These are phyloP conservation scores for Xylocampa areola DNA, from an alignment of 2,888 invertebrate genomes.

Conservation along the genomic window DNA sequence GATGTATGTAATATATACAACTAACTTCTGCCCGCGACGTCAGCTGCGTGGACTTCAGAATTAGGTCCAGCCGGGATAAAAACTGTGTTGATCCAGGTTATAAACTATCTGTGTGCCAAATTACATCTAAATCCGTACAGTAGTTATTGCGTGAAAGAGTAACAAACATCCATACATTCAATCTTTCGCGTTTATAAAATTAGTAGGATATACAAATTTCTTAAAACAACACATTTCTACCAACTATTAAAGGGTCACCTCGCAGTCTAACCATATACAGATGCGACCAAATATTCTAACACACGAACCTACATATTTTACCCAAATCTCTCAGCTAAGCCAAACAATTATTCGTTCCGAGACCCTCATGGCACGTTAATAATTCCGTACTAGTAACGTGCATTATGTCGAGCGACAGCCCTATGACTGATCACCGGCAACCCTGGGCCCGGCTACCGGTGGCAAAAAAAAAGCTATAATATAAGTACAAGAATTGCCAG, in stretches of 20 bases:
- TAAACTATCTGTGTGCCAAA: too few relatives aligned
- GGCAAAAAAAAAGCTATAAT: constrained; percentile 41
- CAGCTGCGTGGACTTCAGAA: too few relatives aligned
- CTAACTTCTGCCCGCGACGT: too few relatives aligned
- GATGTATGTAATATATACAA: too few relatives aligned
- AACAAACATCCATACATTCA: too few relatives aligned
- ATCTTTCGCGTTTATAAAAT: too few relatives aligned
- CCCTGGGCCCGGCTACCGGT: constrained; percentile 53
- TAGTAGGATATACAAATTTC: too few relatives aligned
- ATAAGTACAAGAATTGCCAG: constrained; percentile 33
- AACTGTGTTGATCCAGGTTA: too few relatives aligned
- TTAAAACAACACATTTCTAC: not conserved
- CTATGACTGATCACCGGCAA: constrained; percentile 74
- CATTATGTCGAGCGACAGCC: constrained; percentile 76
- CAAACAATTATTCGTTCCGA: constrained; percentile 55
- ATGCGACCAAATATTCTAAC: constrained; percentile 8
- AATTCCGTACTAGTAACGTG: constrained; percentile 74
- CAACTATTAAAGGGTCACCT: not conserved
- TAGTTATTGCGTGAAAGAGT: too few relatives aligned
- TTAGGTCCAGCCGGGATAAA: too few relatives aligned
- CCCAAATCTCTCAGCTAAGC: constrained; percentile 44
- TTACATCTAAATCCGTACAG: too few relatives aligned
- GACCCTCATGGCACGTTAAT: constrained; percentile 68
- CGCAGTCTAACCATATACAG: not conserved
- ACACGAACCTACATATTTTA: constrained; percentile 22